Conservation (phyloP, 2,888 invertebrate genomes). For the Diaperis boleti region DNA sequence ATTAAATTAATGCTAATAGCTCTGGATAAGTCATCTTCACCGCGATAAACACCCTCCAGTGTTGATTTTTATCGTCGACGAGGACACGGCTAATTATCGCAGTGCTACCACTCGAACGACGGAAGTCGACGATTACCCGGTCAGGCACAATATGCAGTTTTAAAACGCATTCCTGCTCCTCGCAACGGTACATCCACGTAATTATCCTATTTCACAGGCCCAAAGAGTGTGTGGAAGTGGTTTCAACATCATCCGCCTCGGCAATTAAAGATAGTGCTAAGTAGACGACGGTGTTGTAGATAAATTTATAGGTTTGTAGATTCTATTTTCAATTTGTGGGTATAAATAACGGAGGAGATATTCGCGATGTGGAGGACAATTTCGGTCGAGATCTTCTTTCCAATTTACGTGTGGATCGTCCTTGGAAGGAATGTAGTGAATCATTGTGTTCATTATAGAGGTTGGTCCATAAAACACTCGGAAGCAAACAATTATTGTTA, state of each 20-base stretch:
- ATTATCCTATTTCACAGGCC: slow-evolving; percentile 27
- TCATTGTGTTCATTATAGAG: slow-evolving; percentile 18
- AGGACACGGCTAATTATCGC: slow-evolving; percentile 4
- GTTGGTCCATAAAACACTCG: slow-evolving; percentile 15
- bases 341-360: slow-evolving; percentile 18
- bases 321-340: slow-evolving; percentile 9
- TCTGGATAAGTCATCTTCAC: slow-evolving; percentile 14
- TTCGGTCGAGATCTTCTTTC: slow-evolving; percentile 4
- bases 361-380: slow-evolving; percentile 11
- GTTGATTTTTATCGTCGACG: background rate
- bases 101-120: background rate
- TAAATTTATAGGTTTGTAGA: slow-evolving; percentile 20
- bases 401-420: background rate
- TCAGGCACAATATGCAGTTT: slow-evolving; percentile 18
- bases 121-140: slow-evolving; percentile 6
- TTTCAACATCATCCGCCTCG: slow-evolving; percentile 7
- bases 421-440: slow-evolving; percentile 21
- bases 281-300: slow-evolving; percentile 23
- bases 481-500: slow-evolving; percentile 22
- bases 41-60: background rate
- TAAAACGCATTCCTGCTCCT: slow-evolving; percentile 15
- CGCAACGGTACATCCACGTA: slow-evolving; percentile 27
- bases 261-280: slow-evolving; percentile 24
- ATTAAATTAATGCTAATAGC: slow-evolving; percentile 24
- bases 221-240: slow-evolving; percentile 9